phyloP scores from a whole-genome alignment of 1,140 invertebrate species.

The Muscidifurax raptorellus region DNA sequence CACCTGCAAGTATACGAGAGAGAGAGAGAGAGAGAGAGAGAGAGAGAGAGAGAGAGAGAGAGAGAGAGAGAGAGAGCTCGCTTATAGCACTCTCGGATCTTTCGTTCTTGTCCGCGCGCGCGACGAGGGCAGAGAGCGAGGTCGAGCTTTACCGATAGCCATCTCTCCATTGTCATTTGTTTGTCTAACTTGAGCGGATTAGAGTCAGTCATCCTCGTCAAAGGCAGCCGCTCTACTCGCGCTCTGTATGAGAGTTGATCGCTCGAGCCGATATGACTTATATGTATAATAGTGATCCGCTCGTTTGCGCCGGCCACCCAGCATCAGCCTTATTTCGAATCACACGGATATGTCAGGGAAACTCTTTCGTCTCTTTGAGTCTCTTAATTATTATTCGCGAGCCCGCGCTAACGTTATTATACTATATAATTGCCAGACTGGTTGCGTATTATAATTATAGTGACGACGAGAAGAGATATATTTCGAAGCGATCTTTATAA shows the following conservation, averaged over 20 bases:
- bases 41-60: not conserved
- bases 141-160: conserved; percentile 19
- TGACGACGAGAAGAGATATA: too few relatives aligned
- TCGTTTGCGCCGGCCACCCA: conserved; percentile 58
- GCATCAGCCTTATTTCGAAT: not conserved
- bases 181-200: conserved; percentile 60
- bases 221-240: conserved; percentile 55
- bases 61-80: not conserved
- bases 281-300: conserved; percentile 61
- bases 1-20: conserved; percentile 14
- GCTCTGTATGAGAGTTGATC: conserved; percentile 57
- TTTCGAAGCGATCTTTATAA: too few relatives aligned
- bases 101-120: not conserved
- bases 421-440: too few relatives aligned
- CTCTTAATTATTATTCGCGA: not conserved
- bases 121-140: not conserved
- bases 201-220: conserved; percentile 66
- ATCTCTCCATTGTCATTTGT: conserved; percentile 53
- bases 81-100: not conserved
- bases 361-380: not conserved
- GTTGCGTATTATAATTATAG: too few relatives aligned
- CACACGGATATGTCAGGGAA: conserved; percentile 8
- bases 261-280: conserved; percentile 64
- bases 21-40: not conserved
- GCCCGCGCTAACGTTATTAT: too few relatives aligned